phyloP scores from a whole-genome alignment of 2,797 vertebrate genomes.

The Carcharodon carcharias region DNA sequence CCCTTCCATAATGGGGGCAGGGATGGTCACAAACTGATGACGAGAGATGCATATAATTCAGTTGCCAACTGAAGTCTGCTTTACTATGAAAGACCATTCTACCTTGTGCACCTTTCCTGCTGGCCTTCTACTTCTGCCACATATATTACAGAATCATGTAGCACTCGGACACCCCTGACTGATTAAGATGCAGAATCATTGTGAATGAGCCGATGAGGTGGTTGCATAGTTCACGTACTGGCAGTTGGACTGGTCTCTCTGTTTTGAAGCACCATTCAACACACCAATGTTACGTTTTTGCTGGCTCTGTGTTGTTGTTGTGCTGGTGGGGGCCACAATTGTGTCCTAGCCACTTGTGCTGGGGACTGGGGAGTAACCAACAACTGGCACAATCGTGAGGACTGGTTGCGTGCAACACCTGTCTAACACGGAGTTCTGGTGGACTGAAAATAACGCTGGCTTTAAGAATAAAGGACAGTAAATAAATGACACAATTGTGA shows the following conservation, averaged over 20 bases:
- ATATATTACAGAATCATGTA: background rate
- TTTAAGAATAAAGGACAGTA: background rate
- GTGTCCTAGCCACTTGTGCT: background rate
- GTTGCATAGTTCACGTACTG: background rate
- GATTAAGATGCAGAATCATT: too few species aligned
- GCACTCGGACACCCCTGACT: background rate
- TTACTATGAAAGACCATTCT: background rate
- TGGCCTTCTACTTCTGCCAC: background rate
- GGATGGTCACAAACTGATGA: background rate
- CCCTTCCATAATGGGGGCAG: background rate
- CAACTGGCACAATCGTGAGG: background rate
- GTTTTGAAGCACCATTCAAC: background rate
- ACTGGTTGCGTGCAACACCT: background rate
- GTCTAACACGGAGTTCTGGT: background rate
- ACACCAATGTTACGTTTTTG: background rate
- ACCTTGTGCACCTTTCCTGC: background rate
- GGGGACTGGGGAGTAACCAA: background rate
- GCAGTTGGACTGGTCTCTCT: background rate
- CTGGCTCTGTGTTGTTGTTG: background rate
- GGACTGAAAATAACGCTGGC: background rate
- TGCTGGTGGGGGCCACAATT: background rate
- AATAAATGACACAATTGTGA: background rate
- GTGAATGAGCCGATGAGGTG: too few species aligned
- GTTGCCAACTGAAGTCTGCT: background rate
- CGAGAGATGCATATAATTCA: background rate